These are phyloP conservation scores for Pseudochirops corinnae DNA, from an alignment of 2,797 vertebrate species.

Conservation along the genomic window DNA sequence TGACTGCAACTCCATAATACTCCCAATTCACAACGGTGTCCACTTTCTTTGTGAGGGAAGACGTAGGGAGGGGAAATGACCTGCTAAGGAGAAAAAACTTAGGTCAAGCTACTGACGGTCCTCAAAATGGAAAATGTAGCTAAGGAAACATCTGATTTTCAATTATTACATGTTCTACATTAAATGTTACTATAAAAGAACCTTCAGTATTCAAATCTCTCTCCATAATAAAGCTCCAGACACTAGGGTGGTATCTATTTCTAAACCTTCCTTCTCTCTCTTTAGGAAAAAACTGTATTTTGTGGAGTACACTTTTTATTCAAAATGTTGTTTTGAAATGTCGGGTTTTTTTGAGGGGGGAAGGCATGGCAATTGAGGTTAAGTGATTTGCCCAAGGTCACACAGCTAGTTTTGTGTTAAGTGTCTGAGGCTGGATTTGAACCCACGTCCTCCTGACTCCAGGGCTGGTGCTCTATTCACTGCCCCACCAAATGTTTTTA, in stretches of 20 bases:
- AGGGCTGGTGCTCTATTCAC: no score
- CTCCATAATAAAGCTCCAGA: background rate
- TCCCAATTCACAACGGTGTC: background rate
- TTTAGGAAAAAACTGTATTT: background rate
- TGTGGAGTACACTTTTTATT: background rate
- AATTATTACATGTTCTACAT: background rate
- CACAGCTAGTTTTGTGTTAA: no score
- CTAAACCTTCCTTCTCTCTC: background rate
- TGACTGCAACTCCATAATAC: background rate
- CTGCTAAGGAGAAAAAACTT: background rate
- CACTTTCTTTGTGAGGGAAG: background rate
- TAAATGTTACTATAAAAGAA: background rate
- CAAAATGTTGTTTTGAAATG: background rate
- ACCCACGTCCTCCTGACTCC: no score
- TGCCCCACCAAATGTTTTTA: background rate
- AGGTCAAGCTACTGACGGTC: background rate
- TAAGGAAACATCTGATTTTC: background rate
- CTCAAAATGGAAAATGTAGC: background rate
- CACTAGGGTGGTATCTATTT: background rate
- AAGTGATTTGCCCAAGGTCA: no score
- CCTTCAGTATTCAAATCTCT: background rate
- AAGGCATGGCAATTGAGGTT: no score
- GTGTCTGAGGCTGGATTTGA: no score
- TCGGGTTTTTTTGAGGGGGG: no score
- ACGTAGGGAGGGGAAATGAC: background rate